Evolutionary conservation across 2,888 invertebrate genomes (phyloP).

Genomic region (Tyria jacobaeae): DNA sequence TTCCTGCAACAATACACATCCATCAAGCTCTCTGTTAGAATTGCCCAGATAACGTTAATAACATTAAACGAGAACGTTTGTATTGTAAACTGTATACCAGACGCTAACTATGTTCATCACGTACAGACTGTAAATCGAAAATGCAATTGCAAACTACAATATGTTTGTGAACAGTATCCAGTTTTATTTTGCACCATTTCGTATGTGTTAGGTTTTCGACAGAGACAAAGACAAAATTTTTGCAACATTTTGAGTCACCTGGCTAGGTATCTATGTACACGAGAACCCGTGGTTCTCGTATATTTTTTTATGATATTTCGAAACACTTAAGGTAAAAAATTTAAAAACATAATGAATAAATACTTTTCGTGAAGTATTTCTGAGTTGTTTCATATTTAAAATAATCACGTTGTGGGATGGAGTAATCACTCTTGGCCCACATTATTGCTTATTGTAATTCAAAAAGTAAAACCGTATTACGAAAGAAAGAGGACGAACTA

Average conservation of each 20-base stretch:
- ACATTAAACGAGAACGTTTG: not conserved
- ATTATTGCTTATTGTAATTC: too few species aligned
- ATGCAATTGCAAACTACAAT: not conserved
- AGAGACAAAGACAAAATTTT: not conserved
- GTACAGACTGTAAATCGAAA: constrained; percentile 2
- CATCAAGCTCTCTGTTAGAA: not conserved
- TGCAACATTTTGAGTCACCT: not conserved
- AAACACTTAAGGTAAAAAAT: too few species aligned
- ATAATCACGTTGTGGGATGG: not conserved
- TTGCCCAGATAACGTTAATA: not conserved
- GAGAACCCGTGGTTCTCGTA: too few species aligned
- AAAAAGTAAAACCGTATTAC: too few species aligned
- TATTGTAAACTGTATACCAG: not conserved
- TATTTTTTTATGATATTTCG: too few species aligned
- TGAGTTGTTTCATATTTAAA: not conserved
- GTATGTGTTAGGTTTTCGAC: not conserved
- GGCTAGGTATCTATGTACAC: not conserved
- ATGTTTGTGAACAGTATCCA: not conserved
- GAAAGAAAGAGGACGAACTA: too few species aligned
- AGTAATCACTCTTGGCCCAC: not conserved
- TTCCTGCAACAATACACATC: too few species aligned
- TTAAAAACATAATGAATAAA: not conserved
- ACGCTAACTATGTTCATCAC: not conserved
- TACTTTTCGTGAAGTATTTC: not conserved
- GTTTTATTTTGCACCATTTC: too few species aligned